phyloP scores from a whole-genome alignment of 2,113 vertebrate genomes.

The Calyptommatus sinebrachiatus region DNA sequence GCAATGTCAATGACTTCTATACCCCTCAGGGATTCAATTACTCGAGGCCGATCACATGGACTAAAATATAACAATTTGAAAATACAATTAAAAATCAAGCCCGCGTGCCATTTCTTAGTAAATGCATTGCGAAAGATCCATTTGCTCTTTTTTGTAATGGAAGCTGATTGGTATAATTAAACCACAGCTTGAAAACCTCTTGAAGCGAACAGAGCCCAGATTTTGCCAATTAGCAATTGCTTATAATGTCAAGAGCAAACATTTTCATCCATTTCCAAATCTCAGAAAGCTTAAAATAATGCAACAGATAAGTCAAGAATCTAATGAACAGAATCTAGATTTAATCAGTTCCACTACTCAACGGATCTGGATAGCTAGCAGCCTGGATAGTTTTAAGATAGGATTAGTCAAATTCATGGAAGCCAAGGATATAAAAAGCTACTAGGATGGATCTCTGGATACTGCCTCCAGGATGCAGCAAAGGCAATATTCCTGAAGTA shows the following conservation, averaged over 20 bases:
- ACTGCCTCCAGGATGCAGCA: too few species aligned
- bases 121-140: neutral
- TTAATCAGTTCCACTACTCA: neutral
- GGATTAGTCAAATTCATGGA: too few species aligned
- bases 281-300: neutral
- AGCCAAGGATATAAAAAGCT: too few species aligned
- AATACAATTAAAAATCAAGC: neutral
- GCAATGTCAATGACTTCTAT: constrained; percentile 95
- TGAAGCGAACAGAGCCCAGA: neutral
- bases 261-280: neutral
- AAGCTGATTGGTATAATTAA: neutral
- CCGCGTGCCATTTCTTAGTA: neutral
- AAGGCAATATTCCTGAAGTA: too few species aligned
- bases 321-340: neutral
- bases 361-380: neutral
- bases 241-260: neutral
- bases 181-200: neutral
- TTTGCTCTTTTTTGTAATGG: neutral
- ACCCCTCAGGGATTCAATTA: constrained; percentile 92
- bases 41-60: constrained; percentile 95
- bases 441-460: too few species aligned
- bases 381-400: too few species aligned
- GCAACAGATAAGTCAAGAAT: neutral
- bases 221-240: neutral
- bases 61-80: constrained; percentile 66